These are phyloP conservation scores for Kryptopterus vitreolus DNA, from an alignment of 2,797 vertebrate species.

Conservation along the genomic window DNA sequence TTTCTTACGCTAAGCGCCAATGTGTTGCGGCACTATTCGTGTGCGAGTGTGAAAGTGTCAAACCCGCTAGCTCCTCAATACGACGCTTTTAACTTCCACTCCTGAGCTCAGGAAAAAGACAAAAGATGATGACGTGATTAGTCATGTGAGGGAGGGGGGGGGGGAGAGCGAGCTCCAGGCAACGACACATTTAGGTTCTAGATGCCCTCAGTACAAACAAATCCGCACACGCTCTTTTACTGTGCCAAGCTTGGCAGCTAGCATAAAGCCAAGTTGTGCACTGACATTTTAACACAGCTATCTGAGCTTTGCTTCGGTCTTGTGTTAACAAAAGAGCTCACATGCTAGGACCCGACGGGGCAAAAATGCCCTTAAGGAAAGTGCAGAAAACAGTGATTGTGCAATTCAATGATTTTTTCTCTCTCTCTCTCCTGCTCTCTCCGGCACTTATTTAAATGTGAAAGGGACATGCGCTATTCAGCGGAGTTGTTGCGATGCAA, in stretches of 20 bases:
- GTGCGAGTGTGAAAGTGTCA: slow-evolving; percentile 57
- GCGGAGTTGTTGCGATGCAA: slow-evolving; percentile 26
- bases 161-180: background rate
- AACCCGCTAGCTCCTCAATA: slow-evolving; percentile 45
- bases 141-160: background rate
- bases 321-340: background rate
- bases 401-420: slow-evolving; percentile 13
- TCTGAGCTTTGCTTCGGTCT: slow-evolving; percentile 4
- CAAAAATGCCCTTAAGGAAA: slow-evolving; percentile 1
- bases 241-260: background rate
- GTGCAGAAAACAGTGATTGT: slow-evolving; percentile 12
- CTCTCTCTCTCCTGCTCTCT: too few relatives aligned
- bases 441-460: slow-evolving; percentile 24
- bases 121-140: slow-evolving; percentile 14
- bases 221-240: background rate
- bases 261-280: slow-evolving; percentile 5
- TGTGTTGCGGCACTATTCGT: slow-evolving; percentile 58
- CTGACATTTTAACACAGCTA: background rate
- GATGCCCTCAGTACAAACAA: background rate
- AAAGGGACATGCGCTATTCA: slow-evolving; percentile 33
- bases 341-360: background rate
- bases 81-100: slow-evolving; percentile 42
- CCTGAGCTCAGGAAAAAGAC: slow-evolving; percentile 27
- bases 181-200: background rate
- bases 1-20: slow-evolving; percentile 18